A percentile compares a stretch with the other conserved stretches of the same genome.
phyloP scores from a whole-genome alignment of 1,140 invertebrate species.

The Lasioglossum baleicum region DNA sequence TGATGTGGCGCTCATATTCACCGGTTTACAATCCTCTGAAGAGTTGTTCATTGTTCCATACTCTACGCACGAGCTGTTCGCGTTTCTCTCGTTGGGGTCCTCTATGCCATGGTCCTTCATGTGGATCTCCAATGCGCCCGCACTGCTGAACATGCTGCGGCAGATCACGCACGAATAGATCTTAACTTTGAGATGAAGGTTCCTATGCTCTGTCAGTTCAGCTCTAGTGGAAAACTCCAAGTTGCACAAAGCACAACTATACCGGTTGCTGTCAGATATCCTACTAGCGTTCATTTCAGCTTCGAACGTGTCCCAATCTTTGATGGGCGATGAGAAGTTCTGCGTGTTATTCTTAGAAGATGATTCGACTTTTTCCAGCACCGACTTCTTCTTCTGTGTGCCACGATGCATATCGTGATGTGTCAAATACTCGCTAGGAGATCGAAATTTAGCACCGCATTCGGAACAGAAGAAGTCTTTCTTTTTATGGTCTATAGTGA shows the following conservation, averaged over 20 bases:
- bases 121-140: constrained; percentile 81
- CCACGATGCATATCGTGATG: constrained; percentile 69
- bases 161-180: constrained; percentile 83
- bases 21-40: constrained; percentile 17
- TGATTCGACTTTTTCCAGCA: neutral
- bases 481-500: constrained; percentile 67
- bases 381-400: neutral
- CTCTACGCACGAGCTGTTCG: constrained; percentile 65
- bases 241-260: constrained; percentile 83
- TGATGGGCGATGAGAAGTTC: constrained; percentile 28
- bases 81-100: constrained; percentile 67
- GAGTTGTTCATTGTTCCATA: constrained; percentile 40
- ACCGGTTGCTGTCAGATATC: constrained; percentile 68
- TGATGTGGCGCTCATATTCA: constrained; percentile 51
- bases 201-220: constrained; percentile 84
- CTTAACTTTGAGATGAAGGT: constrained; percentile 84
- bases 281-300: constrained; percentile 8
- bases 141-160: constrained; percentile 82
- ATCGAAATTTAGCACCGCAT: constrained; percentile 57
- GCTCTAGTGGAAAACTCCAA: constrained; percentile 82
- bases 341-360: neutral
- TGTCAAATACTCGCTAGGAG: constrained; percentile 64
- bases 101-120: constrained; percentile 79
- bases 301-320: constrained; percentile 53
- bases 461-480: constrained; percentile 69